Conservation (phyloP, 2,888 invertebrate genomes). For the Bursaphelenchus okinawaensis region DNA sequence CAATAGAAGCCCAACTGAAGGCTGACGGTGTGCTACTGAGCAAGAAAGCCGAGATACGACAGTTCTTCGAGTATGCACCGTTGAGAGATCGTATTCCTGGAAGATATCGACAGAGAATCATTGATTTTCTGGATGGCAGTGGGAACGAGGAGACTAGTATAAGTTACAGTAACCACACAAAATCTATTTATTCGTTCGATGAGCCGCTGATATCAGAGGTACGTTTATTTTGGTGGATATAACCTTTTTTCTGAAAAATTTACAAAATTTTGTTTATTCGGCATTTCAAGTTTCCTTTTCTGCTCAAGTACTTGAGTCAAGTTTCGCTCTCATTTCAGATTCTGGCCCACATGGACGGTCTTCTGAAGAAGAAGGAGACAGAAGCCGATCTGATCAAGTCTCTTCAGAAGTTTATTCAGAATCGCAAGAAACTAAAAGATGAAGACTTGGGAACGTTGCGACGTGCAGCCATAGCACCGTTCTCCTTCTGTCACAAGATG, state of each 20-base stretch:
- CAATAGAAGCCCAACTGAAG: conserved; percentile 32
- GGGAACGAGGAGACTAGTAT: conserved; percentile 1
- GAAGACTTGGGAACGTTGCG: conserved; percentile 9
- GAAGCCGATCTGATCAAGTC: conserved; percentile 14
- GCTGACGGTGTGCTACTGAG: conserved; percentile 12
- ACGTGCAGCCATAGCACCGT: conserved; percentile 47
- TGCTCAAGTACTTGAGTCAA: too few relatives aligned
- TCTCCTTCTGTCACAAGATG: conserved; percentile 46
- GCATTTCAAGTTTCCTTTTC: too few relatives aligned
- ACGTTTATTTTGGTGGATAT: too few relatives aligned
- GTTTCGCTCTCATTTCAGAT: conserved; percentile 21
- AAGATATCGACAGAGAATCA: conserved; percentile 15
- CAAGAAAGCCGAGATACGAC: conserved; percentile 22
- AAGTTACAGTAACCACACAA: conserved; percentile 11
- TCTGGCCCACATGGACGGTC: conserved; percentile 15
- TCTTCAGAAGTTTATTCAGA: conserved; percentile 20
- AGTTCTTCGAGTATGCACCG: conserved; percentile 29
- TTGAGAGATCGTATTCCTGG: conserved; percentile 32
- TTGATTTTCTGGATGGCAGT: conserved; percentile 16
- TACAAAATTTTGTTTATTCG: too few relatives aligned
- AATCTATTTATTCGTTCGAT: conserved; percentile 35
- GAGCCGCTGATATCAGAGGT: conserved; percentile 45
- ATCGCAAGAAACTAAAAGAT: conserved; percentile 8
- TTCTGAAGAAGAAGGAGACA: conserved; percentile 22
- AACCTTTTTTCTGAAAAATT: too few relatives aligned